Conservation (phyloP, 2,797 vertebrate species). For the Amblyopsis hoosieri region DNA sequence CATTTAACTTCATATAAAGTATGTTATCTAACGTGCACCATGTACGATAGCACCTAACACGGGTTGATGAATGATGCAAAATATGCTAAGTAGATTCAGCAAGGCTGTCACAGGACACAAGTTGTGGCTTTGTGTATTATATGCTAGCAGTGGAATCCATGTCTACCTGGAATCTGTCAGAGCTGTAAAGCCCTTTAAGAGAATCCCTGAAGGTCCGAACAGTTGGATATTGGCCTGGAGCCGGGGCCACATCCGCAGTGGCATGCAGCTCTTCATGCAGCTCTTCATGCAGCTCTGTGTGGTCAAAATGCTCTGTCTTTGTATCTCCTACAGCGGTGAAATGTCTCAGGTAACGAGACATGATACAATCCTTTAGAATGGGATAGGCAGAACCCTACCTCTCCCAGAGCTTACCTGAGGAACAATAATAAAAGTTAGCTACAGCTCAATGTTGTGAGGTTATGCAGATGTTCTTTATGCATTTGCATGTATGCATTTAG, state of each 20-base stretch:
- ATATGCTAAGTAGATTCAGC: background rate
- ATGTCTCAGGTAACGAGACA: constrained; percentile 88
- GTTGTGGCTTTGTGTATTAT: background rate
- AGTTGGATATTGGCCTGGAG: constrained; percentile 29
- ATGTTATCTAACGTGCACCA: no score
- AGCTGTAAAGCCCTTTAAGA: constrained; percentile 84
- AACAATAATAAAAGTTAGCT: background rate
- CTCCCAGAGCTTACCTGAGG: constrained; percentile 12
- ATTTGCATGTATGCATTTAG: no score
- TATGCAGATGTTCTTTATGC: no score
- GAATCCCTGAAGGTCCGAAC: constrained; percentile 73
- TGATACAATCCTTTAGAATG: constrained; percentile 44
- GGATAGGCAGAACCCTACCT: background rate
- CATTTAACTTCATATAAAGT: no score
- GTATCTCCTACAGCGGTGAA: constrained; percentile 90
- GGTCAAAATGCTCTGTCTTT: constrained; percentile 69
- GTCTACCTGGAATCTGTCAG: constrained; percentile 89
- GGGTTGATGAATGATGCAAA: background rate
- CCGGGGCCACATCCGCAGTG: constrained; percentile 52
- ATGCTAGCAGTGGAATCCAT: no score
- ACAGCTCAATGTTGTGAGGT: no score
- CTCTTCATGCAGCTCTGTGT: constrained; percentile 75
- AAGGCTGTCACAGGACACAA: background rate
- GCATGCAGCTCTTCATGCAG: constrained; percentile 33
- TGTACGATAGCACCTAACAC: background rate